phyloP scores from a whole-genome alignment of 2,888 invertebrate genomes.

The Cantharis flavilabris region DNA sequence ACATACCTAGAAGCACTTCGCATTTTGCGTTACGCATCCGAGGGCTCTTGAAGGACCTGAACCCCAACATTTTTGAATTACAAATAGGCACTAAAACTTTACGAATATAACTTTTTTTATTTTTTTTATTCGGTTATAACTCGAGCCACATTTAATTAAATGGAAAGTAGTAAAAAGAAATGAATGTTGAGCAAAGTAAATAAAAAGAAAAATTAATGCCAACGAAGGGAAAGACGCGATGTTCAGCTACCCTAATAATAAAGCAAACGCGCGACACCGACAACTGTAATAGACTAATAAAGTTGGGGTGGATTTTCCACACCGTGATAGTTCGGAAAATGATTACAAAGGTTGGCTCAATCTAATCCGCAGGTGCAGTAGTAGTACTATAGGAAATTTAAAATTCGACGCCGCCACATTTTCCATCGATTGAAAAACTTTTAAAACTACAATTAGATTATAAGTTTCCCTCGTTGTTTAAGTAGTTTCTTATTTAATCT shows the following conservation, averaged over 20 bases:
- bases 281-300: background rate
- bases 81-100: background rate
- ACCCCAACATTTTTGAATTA: slow-evolving; percentile 60
- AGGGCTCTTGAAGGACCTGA: slow-evolving; percentile 61
- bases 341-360: slow-evolving; percentile 5
- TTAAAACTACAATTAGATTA: background rate
- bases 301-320: background rate
- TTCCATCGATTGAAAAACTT: background rate
- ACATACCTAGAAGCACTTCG: slow-evolving; percentile 73
- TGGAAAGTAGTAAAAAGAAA: slow-evolving; percentile 4
- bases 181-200: background rate
- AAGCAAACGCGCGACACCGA: slow-evolving; percentile 9
- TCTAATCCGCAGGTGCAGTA: slow-evolving; percentile 19
- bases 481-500: background rate
- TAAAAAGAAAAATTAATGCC: background rate
- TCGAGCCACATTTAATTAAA: slow-evolving; percentile 31
- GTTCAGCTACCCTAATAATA: slow-evolving; percentile 14
- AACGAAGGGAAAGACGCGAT: background rate
- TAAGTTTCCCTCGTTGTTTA: background rate
- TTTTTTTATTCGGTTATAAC: background rate
- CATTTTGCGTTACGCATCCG: slow-evolving; percentile 68
- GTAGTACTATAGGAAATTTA: background rate
- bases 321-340: slow-evolving; percentile 16
- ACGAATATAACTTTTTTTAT: background rate
- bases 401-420: background rate